A percentile compares a stretch with the other conserved stretches of the same genome.
Conservation (phyloP, 2,113 vertebrate species). For the Pongo pygmaeus region DNA sequence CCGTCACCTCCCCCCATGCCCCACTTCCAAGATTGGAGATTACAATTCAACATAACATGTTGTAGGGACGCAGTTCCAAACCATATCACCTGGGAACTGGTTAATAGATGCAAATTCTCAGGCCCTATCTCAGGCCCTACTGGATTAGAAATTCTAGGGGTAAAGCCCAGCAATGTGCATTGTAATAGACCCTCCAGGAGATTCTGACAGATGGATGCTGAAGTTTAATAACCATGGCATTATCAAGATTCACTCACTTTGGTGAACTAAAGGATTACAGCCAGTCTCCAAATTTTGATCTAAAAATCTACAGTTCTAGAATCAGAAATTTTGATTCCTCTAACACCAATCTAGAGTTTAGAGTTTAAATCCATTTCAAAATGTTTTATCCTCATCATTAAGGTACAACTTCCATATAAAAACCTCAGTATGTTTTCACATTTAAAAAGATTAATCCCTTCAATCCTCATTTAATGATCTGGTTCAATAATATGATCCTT, state of each 20-base stretch:
- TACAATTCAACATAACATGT: too few species aligned
- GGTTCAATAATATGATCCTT: neutral
- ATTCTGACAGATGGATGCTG: neutral
- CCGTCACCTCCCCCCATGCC: too few species aligned
- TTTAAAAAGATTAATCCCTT: constrained; percentile 26
- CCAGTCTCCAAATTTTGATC: neutral
- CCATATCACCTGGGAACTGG: neutral
- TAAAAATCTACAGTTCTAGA: neutral
- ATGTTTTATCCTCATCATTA: neutral
- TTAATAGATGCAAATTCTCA: neutral
- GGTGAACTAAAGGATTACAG: neutral
- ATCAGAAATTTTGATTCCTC: neutral
- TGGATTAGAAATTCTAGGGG: neutral
- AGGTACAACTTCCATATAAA: neutral
- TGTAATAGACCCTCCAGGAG: neutral
- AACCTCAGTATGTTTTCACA: neutral
- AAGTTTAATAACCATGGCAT: neutral
- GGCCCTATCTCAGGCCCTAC: neutral
- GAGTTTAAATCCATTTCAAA: neutral
- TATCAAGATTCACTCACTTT: neutral
- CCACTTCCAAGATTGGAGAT: too few species aligned
- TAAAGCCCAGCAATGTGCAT: neutral
- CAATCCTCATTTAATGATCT: neutral
- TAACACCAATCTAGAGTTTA: neutral
- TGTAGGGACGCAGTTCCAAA: too few species aligned